phyloP scores from a whole-genome alignment of 2,888 invertebrate species.

The Malthinus flaveolus region DNA sequence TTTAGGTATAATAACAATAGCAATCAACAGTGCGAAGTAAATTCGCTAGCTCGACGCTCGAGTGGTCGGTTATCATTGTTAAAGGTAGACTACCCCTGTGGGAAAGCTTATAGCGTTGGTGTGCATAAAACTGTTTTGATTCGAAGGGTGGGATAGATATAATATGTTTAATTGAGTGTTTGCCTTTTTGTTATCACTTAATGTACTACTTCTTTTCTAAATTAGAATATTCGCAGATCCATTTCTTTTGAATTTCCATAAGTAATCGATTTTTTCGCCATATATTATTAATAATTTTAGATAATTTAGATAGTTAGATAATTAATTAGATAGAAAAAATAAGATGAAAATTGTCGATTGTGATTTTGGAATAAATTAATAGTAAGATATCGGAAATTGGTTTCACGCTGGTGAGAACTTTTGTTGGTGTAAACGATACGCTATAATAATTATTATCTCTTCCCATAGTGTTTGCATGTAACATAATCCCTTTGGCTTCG shows the following conservation, averaged over 20 bases:
- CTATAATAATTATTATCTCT: slow-evolving; percentile 11
- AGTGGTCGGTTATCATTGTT: slow-evolving; percentile 27
- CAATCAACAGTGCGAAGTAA: slow-evolving; percentile 40
- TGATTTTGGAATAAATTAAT: no score
- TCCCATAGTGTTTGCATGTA: slow-evolving; percentile 21
- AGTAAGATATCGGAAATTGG: background rate
- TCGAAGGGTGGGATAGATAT: slow-evolving; percentile 42
- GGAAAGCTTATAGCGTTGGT: slow-evolving; percentile 40
- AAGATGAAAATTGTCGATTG: no score
- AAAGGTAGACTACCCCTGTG: slow-evolving; percentile 40
- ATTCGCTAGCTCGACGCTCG: slow-evolving; percentile 25
- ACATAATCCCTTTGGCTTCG: slow-evolving; percentile 18
- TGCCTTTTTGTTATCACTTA: slow-evolving; percentile 8
- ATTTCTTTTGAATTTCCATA: no score
- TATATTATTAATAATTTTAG: no score
- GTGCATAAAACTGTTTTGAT: slow-evolving; percentile 43
- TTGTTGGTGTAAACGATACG: slow-evolving; percentile 12
- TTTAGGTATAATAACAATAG: slow-evolving; percentile 45
- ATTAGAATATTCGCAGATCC: no score
- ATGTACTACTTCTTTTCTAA: no score
- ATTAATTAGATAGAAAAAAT: no score
- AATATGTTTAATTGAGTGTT: slow-evolving; percentile 41
- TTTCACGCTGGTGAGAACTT: slow-evolving; percentile 19
- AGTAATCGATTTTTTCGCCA: no score
- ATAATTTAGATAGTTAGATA: no score